Evolutionary conservation across 2,797 vertebrate genomes (phyloP).

Genomic region (Acrossocheilus fasciatus): DNA sequence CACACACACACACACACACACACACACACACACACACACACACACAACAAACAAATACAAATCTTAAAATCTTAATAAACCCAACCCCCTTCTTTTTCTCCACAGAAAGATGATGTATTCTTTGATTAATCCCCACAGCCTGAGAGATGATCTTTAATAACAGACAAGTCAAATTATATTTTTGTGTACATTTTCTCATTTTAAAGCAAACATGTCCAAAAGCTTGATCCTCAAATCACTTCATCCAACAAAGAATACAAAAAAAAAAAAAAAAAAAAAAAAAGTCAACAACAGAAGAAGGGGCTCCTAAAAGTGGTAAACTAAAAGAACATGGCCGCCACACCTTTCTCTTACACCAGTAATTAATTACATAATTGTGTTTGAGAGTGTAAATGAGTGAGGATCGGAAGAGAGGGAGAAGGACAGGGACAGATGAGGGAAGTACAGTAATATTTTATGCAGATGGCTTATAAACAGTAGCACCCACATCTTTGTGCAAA

Average conservation of each 20-base stretch:
- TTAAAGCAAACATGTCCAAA: slow-evolving; percentile 56
- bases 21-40: background rate
- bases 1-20: too few species aligned
- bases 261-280: slow-evolving; percentile 48
- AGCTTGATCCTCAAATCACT: slow-evolving; percentile 50
- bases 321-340: slow-evolving; percentile 36
- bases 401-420: slow-evolving; percentile 22
- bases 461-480: slow-evolving; percentile 66
- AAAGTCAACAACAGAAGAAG: slow-evolving; percentile 43
- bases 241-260: slow-evolving; percentile 56
- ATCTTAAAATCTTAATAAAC: background rate
- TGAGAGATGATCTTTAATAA: slow-evolving; percentile 55
- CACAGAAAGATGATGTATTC: slow-evolving; percentile 39
- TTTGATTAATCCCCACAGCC: slow-evolving; percentile 48
- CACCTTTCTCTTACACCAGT: slow-evolving; percentile 37
- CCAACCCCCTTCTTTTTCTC: slow-evolving; percentile 26
- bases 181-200: slow-evolving; percentile 58
- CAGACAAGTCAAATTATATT: slow-evolving; percentile 59
- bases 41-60: background rate
- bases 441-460: slow-evolving; percentile 61
- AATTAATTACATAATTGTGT: slow-evolving; percentile 42
- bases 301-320: slow-evolving; percentile 43
- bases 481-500: slow-evolving; percentile 66
- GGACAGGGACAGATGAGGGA: slow-evolving; percentile 33
- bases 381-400: slow-evolving; percentile 37